These are phyloP conservation scores for Dysidea cf. avara DNA, from an alignment of 37 sponge, comb jelly and placozoan species.

Conservation along the genomic window DNA sequence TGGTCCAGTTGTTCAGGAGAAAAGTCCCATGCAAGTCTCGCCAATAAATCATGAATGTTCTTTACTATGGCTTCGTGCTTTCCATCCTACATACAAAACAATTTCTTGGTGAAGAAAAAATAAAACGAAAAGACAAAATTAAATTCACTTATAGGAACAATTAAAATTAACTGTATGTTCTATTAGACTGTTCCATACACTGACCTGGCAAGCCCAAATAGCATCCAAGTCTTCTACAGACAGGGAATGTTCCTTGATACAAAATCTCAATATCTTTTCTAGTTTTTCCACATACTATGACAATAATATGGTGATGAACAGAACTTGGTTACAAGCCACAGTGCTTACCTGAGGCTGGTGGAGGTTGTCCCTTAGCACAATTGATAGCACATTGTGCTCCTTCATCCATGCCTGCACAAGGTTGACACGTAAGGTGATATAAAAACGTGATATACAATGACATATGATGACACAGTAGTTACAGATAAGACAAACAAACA, in stretches of 20 bases:
- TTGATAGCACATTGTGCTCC: constrained; percentile 78
- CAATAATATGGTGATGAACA: no score
- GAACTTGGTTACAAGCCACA: no score
- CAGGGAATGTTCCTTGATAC: constrained; percentile 77
- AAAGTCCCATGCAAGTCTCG: constrained; percentile 95
- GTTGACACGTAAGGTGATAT: background rate
- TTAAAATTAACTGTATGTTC: no score
- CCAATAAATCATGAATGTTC: constrained; percentile 95
- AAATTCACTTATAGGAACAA: no score
- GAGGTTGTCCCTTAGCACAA: constrained; percentile 93
- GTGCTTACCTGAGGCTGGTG: constrained; percentile 78
- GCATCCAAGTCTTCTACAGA: constrained; percentile 80
- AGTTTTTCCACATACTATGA: constrained; percentile 93
- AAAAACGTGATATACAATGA: no score
- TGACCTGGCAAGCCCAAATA: constrained; percentile 80
- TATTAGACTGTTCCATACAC: no score
- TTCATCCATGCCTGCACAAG: constrained; percentile 65
- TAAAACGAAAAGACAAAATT: no score
- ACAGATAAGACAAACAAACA: background rate
- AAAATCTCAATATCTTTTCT: constrained; percentile 84
- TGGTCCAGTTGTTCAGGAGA: constrained; percentile 91
- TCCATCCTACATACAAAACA: constrained; percentile 57
- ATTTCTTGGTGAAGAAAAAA: background rate
- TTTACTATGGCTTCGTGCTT: constrained; percentile 98
- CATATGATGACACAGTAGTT: no score